Conservation (phyloP, 2,888 invertebrate genomes). For the Ceriagrion tenellum region DNA sequence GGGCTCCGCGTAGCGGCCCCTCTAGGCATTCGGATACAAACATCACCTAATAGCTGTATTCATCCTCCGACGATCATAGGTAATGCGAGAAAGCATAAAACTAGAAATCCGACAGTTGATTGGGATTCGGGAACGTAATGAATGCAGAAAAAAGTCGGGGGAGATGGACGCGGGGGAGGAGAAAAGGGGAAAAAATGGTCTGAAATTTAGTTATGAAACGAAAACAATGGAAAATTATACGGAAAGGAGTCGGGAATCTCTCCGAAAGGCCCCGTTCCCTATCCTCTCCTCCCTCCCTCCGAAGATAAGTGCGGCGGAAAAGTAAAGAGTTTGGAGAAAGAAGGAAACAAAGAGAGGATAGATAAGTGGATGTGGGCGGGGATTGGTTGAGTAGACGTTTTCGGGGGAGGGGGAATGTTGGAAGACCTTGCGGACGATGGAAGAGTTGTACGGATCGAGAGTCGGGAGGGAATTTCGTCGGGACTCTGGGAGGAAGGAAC, state of each 20-base stretch:
- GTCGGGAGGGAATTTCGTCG: neutral
- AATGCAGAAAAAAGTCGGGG: neutral
- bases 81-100: neutral
- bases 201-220: constrained; percentile 32
- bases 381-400: neutral
- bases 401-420: neutral
- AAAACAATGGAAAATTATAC: constrained; percentile 29
- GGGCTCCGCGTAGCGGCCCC: neutral
- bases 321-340: neutral
- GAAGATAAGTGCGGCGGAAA: constrained; percentile 17
- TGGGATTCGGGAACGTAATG: neutral
- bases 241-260: neutral
- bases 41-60: neutral
- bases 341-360: neutral
- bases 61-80: neutral
- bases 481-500: neutral
- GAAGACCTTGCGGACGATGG: no score
- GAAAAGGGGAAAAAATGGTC: neutral
- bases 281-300: neutral
- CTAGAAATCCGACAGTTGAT: neutral
- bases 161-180: neutral
- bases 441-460: neutral
- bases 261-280: neutral
- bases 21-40: neutral
- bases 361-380: constrained; percentile 21